These are phyloP conservation scores for Prionace glauca DNA, from an alignment of 2,797 vertebrate genomes.

Conservation along the genomic window DNA sequence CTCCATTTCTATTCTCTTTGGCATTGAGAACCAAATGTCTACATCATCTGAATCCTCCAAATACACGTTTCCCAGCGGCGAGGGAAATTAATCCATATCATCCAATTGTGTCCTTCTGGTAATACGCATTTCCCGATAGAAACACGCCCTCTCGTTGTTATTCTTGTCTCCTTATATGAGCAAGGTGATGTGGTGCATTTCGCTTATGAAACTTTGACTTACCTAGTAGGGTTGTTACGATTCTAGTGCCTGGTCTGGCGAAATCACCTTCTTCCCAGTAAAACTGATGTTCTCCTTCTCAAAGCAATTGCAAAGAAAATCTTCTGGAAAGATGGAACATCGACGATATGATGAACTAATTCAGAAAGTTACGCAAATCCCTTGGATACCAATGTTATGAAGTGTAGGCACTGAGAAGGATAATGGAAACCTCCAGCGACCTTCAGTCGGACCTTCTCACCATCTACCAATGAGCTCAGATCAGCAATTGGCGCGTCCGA, in stretches of 20 bases:
- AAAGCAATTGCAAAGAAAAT: background rate
- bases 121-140: background rate
- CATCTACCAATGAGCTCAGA: background rate
- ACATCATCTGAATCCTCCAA: background rate
- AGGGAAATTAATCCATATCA: background rate
- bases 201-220: background rate
- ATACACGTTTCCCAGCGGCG: background rate
- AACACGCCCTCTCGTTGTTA: background rate
- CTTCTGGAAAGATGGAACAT: background rate
- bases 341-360: background rate
- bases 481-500: background rate
- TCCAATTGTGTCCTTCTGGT: background rate
- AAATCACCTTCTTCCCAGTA: conserved; percentile 20
- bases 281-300: background rate
- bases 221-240: conserved; percentile 1
- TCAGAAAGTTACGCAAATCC: background rate
- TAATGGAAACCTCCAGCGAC: background rate
- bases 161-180: background rate
- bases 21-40: background rate
- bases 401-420: background rate
- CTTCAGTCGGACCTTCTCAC: background rate
- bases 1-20: background rate
- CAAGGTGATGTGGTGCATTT: background rate
- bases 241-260: conserved; percentile 5
- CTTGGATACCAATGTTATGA: background rate